Conservation (phyloP, 2,888 invertebrate genomes). For the Xanthorhoe spadicearia region DNA sequence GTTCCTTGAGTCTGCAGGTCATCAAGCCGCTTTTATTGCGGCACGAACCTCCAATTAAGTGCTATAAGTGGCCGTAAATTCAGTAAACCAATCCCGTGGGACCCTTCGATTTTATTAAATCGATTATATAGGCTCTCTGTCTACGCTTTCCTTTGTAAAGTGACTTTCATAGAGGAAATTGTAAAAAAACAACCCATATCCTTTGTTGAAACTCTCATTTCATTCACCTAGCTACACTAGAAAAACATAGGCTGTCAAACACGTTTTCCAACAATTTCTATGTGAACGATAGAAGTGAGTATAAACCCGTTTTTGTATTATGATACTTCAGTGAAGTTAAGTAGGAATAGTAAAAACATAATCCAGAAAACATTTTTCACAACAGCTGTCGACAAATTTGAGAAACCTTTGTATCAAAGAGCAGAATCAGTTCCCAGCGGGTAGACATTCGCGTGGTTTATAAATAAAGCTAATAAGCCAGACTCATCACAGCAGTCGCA, state of each 20-base stretch:
- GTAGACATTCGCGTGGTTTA: slow-evolving; percentile 23
- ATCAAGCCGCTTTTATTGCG: slow-evolving; percentile 77
- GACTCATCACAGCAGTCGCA: slow-evolving; percentile 44
- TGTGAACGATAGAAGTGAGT: not conserved
- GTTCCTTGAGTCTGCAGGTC: slow-evolving; percentile 71
- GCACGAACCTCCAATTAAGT: slow-evolving; percentile 79
- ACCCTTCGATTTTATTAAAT: slow-evolving; percentile 79
- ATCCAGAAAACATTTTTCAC: not conserved
- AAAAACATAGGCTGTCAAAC: slow-evolving; percentile 12
- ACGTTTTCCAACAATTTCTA: slow-evolving; percentile 10
- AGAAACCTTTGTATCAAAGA: slow-evolving; percentile 5
- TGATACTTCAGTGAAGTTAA: not conserved
- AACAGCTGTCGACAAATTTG: not conserved
- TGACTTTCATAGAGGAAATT: slow-evolving; percentile 73
- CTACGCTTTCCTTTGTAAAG: slow-evolving; percentile 71
- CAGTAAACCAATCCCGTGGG: slow-evolving; percentile 71
- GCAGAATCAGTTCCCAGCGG: slow-evolving; percentile 5
- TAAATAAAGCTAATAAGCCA: slow-evolving; percentile 65
- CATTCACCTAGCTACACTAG: slow-evolving; percentile 10
- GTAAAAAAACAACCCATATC: slow-evolving; percentile 69
- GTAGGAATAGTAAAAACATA: not conserved
- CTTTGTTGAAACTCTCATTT: slow-evolving; percentile 20
- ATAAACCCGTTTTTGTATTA: not conserved
- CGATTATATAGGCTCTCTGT: slow-evolving; percentile 73
- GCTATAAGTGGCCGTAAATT: slow-evolving; percentile 77